These are phyloP conservation scores for Drosophila navojoa DNA, from an alignment of 1,140 invertebrate species.

Conservation along the genomic window DNA sequence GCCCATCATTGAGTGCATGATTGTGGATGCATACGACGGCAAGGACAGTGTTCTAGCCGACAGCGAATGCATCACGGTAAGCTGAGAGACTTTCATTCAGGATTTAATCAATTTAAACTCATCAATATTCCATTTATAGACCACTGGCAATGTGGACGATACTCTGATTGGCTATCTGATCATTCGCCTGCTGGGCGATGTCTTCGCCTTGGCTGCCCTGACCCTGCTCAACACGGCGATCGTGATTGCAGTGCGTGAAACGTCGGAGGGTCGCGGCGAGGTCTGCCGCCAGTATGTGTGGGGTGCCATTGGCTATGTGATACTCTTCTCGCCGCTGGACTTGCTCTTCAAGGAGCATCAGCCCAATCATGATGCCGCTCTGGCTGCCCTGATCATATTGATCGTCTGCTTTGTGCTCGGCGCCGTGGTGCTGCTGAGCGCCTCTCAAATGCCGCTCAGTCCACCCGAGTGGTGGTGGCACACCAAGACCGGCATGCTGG, in stretches of 20 bases:
- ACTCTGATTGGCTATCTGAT: constrained; percentile 90
- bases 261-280: constrained; percentile 90
- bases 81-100: constrained; percentile 1
- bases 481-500: constrained; percentile 89
- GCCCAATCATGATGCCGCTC: constrained; percentile 39
- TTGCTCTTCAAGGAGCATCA: constrained; percentile 77
- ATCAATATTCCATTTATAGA: constrained; percentile 23
- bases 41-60: constrained; percentile 87
- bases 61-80: constrained; percentile 86
- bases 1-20: constrained; percentile 88
- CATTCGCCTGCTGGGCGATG: constrained; percentile 89
- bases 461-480: constrained; percentile 94
- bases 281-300: constrained; percentile 92
- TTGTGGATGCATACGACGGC: constrained; percentile 88
- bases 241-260: constrained; percentile 91
- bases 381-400: constrained; percentile 85
- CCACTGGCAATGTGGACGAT: constrained; percentile 86
- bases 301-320: constrained; percentile 89
- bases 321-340: constrained; percentile 89
- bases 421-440: constrained; percentile 66
- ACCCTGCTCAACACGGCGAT: constrained; percentile 90
- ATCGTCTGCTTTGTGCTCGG: constrained; percentile 85
- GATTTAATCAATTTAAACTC: background rate
- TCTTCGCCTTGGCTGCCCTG: constrained; percentile 89
- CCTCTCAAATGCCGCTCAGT: constrained; percentile 88